phyloP scores from a whole-genome alignment of 2,888 invertebrate genomes.

The Phalangium opilio region DNA sequence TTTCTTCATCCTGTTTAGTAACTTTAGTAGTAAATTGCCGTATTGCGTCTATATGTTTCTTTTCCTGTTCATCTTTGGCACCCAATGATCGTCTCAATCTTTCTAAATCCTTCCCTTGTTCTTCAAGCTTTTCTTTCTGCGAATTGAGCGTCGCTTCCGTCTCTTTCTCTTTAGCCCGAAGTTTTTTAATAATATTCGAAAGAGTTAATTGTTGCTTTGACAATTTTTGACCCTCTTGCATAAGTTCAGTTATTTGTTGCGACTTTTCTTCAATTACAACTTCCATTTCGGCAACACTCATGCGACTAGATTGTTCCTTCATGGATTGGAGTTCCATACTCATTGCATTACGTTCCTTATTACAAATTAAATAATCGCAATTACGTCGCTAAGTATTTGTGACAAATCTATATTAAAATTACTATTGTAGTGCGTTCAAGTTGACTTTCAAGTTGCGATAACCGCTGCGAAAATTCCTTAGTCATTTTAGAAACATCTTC shows the following conservation, averaged over 20 bases:
- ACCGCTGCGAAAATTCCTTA: conserved; percentile 73
- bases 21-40: conserved; percentile 68
- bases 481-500: conserved; percentile 37
- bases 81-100: conserved; percentile 64
- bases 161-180: conserved; percentile 80
- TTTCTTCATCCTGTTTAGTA: conserved; percentile 62
- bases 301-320: conserved; percentile 7
- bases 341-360: no score
- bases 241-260: conserved; percentile 64
- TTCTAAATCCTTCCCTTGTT: conserved; percentile 63
- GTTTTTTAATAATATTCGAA: conserved; percentile 85
- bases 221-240: conserved; percentile 82
- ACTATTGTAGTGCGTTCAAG: conserved; percentile 66
- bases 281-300: conserved; percentile 43
- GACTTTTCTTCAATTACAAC: conserved; percentile 63
- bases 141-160: conserved; percentile 56
- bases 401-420: background rate
- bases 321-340: background rate
- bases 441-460: conserved; percentile 75
- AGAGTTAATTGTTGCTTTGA: conserved; percentile 85
- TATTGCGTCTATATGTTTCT: conserved; percentile 74
- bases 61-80: conserved; percentile 80
- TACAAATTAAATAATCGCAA: no score
- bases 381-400: no score
- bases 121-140: conserved; percentile 65